A percentile compares a stretch with the other conserved stretches of the same genome.
These are phyloP conservation scores for Drosophila tsacasi DNA, from an alignment of 1,140 invertebrate species.

Conservation along the genomic window DNA sequence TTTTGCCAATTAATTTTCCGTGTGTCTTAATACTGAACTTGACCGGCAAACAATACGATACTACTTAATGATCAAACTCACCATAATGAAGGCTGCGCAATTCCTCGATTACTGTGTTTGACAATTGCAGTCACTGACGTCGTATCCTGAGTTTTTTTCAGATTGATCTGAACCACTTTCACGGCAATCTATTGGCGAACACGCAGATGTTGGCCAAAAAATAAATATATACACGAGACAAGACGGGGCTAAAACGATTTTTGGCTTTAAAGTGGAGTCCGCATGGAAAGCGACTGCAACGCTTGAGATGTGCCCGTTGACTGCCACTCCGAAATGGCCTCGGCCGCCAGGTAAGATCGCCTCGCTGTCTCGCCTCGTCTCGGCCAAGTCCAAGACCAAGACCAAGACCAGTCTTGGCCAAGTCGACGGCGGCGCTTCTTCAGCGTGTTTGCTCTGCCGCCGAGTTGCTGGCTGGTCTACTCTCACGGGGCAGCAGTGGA, in stretches of 20 bases:
- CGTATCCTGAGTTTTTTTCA: constrained; percentile 65
- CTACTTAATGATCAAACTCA: constrained; percentile 10
- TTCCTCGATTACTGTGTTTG: constrained; percentile 14
- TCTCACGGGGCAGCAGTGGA: constrained; percentile 34
- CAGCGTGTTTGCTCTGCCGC: constrained; percentile 55
- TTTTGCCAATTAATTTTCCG: background rate
- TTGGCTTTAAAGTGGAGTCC: constrained; percentile 24
- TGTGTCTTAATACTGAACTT: constrained; percentile 9
- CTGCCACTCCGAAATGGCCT: constrained; percentile 59
- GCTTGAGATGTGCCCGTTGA: constrained; percentile 77
- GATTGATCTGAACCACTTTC: constrained; percentile 70
- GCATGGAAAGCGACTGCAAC: constrained; percentile 65
- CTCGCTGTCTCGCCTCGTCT: constrained; percentile 46
- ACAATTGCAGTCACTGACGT: constrained; percentile 4
- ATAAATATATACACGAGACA: constrained; percentile 36
- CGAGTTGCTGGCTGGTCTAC: constrained; percentile 34
- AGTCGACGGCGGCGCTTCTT: constrained; percentile 53
- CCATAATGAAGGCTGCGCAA: constrained; percentile 25
- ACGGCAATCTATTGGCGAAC: constrained; percentile 55
- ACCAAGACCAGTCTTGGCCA: constrained; percentile 50
- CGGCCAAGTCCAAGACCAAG: constrained; percentile 21
- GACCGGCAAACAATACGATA: background rate
- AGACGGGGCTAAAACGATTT: constrained; percentile 18
- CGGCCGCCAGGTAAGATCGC: constrained; percentile 71
- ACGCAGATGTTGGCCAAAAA: constrained; percentile 67